Conservation (phyloP, 2,888 invertebrate species). For the Odontocerum albicorne region DNA sequence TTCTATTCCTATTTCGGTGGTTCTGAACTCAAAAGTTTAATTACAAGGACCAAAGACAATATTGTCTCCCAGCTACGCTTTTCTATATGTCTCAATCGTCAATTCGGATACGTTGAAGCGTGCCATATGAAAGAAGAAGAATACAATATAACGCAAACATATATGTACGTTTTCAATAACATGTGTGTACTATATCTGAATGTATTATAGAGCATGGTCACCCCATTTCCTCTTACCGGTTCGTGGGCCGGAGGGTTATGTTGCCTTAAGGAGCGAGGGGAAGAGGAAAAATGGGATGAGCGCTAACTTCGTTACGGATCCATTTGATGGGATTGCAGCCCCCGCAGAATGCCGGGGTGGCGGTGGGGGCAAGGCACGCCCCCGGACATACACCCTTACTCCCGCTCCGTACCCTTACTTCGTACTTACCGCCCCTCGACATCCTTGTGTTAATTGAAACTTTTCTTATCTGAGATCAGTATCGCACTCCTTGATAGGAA, state of each 20-base stretch:
- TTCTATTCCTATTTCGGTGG: no score
- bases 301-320: slow-evolving; percentile 77
- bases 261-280: slow-evolving; percentile 40
- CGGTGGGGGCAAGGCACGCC: background rate
- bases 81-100: no score
- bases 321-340: slow-evolving; percentile 75
- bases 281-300: slow-evolving; percentile 48
- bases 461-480: slow-evolving; percentile 16
- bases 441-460: slow-evolving; percentile 16
- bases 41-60: no score
- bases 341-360: slow-evolving; percentile 11
- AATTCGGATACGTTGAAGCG: no score
- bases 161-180: no score
- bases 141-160: no score
- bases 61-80: no score
- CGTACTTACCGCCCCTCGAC: background rate
- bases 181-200: no score
- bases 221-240: slow-evolving; percentile 9
- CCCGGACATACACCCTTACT: background rate
- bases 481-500: background rate
- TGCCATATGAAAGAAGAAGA: no score
- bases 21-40: no score
- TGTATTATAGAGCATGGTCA: slow-evolving; percentile 10
- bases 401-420: background rate
- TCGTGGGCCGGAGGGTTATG: slow-evolving; percentile 21